Percentiles rank a stretch among this genome's conserved stretches.
Evolutionary conservation across 92 coral and sea anemone species (phyloP).

Genomic region (Palythoa caribaeorum): DNA sequence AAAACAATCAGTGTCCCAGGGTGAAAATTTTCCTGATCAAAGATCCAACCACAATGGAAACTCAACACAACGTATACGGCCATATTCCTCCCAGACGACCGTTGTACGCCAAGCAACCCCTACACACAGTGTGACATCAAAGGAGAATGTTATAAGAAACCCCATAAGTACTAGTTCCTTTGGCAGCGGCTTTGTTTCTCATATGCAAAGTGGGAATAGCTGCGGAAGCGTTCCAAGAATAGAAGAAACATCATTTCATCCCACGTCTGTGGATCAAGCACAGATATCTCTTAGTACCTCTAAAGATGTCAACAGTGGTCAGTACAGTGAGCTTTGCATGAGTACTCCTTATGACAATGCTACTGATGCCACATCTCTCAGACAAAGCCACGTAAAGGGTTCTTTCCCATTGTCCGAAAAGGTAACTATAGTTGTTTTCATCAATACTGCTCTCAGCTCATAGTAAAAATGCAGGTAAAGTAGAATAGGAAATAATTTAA

Average conservation of each 20-base stretch:
- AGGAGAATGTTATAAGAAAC: neutral
- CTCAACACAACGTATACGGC: neutral
- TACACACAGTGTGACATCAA: neutral
- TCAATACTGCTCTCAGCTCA: neutral
- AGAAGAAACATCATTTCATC: neutral
- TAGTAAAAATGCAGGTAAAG: neutral
- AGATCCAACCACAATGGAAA: neutral
- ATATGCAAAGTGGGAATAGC: neutral
- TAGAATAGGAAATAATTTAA: neutral
- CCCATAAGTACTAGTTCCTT: neutral
- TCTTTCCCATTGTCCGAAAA: slow-evolving; percentile 26
- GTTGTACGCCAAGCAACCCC: neutral
- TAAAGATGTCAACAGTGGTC: neutral
- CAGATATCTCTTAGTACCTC: neutral
- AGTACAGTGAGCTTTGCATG: neutral
- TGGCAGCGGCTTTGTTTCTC: neutral
- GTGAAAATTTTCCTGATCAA: neutral
- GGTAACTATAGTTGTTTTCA: slow-evolving; percentile 1
- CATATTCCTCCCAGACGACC: neutral
- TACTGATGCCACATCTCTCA: neutral
- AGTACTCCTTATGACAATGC: neutral
- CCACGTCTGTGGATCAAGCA: neutral
- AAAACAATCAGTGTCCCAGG: neutral
- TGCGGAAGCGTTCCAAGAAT: neutral
- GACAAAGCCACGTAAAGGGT: neutral